Evolutionary conservation across 2,113 vertebrate species (phyloP), one percentile per base, ranked within the genome.

Genomic region (Vulpes vulpes): DNA sequence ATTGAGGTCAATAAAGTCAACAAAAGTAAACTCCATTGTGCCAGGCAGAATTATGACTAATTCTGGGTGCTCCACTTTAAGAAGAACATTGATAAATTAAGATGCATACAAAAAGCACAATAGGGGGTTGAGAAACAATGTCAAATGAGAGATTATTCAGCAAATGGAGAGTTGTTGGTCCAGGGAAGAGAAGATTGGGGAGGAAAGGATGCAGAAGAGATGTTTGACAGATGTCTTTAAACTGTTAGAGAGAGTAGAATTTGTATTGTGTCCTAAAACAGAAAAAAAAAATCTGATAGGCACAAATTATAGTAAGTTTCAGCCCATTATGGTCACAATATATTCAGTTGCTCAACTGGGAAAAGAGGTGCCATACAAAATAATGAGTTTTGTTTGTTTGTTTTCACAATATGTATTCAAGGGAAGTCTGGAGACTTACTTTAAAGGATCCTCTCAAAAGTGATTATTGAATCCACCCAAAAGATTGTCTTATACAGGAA

Each of bases 1-100:
- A 89, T n/a, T 83, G 74, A 67, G 74, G 83, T 84, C 93, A 96
- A 67, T 96, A 92, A 97, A 92, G 53, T 96, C 57, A 96, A 92
- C 67, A 76, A 91, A 97, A 93, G 79, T 89, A 55, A 86, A 90
- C 83, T 92, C 62, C 20, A 25, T 53, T 93, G 73, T 62, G 32
- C 23, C 53, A 86, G 53, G 65, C 4, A 92, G 86, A 97, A 87
- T 84, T 83, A 86, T 87, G 90, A 83, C 81, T 93, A 95, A 82
- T 76, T 91, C 73, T 73, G 88, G 19, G 57, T 69, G 8, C 27
- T 80, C 59, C n/a, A 51, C 17, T 84, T 92, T 92, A 87, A 43
- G 8, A 25, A 81, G 60, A 38, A 85, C 32, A 71, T 22, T 57
- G 23, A 55, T 51, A 27, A 35, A 43, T 71, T 81, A 65, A 97